Base-by-base conservation (phyloP, 2,113 vertebrate species). In the Aldabrachelys gigantea region DNA sequence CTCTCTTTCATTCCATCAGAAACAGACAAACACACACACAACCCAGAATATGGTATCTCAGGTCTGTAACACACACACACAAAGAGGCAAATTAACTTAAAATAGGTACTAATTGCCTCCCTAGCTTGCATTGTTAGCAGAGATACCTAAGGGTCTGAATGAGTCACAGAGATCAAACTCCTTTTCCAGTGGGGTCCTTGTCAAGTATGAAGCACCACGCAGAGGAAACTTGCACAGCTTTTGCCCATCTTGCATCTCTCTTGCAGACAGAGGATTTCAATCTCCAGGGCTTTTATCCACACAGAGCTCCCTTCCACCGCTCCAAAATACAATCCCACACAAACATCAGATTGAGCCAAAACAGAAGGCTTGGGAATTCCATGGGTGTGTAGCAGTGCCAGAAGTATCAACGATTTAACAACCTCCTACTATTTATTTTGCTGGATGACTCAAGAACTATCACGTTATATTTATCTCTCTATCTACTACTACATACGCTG, bases 51-150 rank as follows among this genome's bases (percentile, higher is more conserved):
- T 14, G 54, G 38, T 16, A 38, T 9, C 80, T 12, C 17, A 1
- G 25, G 14, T 21, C 13, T 41, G 57, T 78, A 75, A 35, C 72
- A n/a, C 65, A 2, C 2, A 14, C 0, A 1, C 5, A 27, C 78
- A 62, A 62, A 57, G 17, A 6, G 11, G 16, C 5, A 29, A 35
- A 27, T 4, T 83, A 29, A 35, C 38, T 57, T 1, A 1, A 65
- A 41, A 9, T 3, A 6, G 1, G 41, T 0, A 5, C 41, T 2
- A 0, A 57, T 22, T 0, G 0, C 53, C 76, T 69, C 0, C 0
- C 25, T 72, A 44, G 7, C 75, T 89, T 69, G 35, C 16, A 22
- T 17, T 10, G 19, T 72, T 72, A 72, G n/a, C 19, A 38, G 35
- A 72, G n/a, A 72, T 72, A 72, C 29, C 56, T 44, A n/a, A 5